Base-by-base conservation (phyloP, 2,888 invertebrate species). In the Hirtodrosophila histrioides region DNA sequence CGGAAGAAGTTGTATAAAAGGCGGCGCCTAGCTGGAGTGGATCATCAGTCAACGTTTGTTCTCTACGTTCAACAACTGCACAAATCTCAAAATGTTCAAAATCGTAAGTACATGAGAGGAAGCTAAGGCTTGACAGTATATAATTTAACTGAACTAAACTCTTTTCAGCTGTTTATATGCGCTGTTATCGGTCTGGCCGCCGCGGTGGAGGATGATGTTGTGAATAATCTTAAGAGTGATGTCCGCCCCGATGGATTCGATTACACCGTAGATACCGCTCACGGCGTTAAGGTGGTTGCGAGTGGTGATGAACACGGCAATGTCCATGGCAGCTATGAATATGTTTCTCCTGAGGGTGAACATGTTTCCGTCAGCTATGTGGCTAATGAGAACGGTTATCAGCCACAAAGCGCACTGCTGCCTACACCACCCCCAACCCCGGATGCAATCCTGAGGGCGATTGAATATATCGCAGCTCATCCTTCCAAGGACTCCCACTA, bases 361-460 rank as follows among this genome's bases (percentile, higher is more conserved):
- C 63, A 44, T 0, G 77, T 92, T 78, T 10, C 69, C 0, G 3
- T 93, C 8, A 75, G 71, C 35, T 95, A 94, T 92, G 68, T 87
- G 2, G 94, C 94, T 79, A 90, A 94, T 90, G 93, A 93, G 80
- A 92, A 93, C 75, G 95, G 95, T 63, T 94, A 88, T 92, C 92
- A 92, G 29, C 92, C 93, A 5, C 43, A 64, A 60, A 93, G 91
- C 39, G 81, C 53, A 2, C 89, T 90, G 79, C 66, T 91, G 66
- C 92, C 92, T 46, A 93, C 92, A 2, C 86, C 93, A 0, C 94
- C 93, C 2, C 93, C 94, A 12, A 92, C 93, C 61, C 94, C 94
- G 23, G 92, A 90, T 0, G 91, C 91, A 77, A 93, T 94, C 41
- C 31, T 92, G 1, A 89, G 91, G n/a, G 73, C 92, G 0, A 78